Conservation (phyloP, 1,140 invertebrate species). For the Meloidogyne chitwoodi region DNA sequence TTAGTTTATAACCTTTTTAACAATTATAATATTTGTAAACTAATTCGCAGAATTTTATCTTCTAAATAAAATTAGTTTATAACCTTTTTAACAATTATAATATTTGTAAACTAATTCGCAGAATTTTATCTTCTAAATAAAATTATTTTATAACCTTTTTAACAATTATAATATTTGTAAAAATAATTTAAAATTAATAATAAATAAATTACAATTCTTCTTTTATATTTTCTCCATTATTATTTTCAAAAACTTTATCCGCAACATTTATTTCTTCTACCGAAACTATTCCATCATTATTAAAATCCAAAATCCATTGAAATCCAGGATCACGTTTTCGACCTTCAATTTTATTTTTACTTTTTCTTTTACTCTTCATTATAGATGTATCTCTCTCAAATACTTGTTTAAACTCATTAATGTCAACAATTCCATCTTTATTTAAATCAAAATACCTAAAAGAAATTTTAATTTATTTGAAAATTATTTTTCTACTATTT, state of each 20-base stretch:
- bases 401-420: constrained; percentile 41
- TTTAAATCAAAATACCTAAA: constrained; percentile 56
- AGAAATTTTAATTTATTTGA: neutral
- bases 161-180: no score
- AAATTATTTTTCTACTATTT: neutral
- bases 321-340: constrained; percentile 53
- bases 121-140: no score
- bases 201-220: neutral
- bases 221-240: constrained; percentile 2
- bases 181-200: no score
- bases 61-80: no score
- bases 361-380: constrained; percentile 39
- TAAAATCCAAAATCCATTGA: constrained; percentile 57
- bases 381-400: constrained; percentile 46
- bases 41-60: no score
- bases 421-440: constrained; percentile 38
- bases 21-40: no score
- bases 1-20: no score
- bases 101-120: no score
- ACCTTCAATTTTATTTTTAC: constrained; percentile 23
- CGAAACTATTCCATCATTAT: constrained; percentile 58
- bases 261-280: constrained; percentile 34
- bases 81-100: no score
- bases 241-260: constrained; percentile 33
- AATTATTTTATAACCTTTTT: no score